Evolutionary conservation across 2,888 invertebrate genomes (phyloP).

Genomic region (Drosophila falleni): DNA sequence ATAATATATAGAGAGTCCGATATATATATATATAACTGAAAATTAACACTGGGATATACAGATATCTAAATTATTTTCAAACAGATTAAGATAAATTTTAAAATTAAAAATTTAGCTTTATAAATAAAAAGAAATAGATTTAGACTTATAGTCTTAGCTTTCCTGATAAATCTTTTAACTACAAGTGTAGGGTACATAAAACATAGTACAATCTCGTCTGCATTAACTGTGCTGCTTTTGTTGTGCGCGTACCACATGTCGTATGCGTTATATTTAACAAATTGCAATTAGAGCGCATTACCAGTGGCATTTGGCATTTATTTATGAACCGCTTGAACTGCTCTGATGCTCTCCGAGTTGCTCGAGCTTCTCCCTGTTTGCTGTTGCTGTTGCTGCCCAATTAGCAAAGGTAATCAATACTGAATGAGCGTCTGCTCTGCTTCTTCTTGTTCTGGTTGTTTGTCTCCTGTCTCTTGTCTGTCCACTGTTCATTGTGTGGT

Average conservation of each 20-base stretch:
- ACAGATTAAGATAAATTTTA: too few relatives aligned
- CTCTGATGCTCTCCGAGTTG: background rate
- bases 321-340: constrained; percentile 48
- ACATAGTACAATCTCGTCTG: too few relatives aligned
- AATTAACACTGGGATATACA: too few relatives aligned
- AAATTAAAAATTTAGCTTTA: too few relatives aligned
- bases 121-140: background rate
- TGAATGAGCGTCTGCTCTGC: constrained; percentile 8
- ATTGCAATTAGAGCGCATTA: constrained; percentile 70
- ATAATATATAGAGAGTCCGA: too few relatives aligned
- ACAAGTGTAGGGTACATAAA: constrained; percentile 3
- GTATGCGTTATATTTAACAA: constrained; percentile 59
- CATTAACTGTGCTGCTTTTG: background rate
- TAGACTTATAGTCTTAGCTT: background rate
- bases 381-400: constrained; percentile 25
- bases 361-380: background rate
- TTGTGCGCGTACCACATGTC: constrained; percentile 12
- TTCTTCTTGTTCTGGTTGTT: background rate
- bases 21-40: too few relatives aligned
- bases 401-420: constrained; percentile 50
- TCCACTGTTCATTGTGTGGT: background rate
- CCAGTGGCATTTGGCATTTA: constrained; percentile 49
- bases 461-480: background rate
- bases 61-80: too few relatives aligned
- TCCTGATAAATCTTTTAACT: background rate